These are phyloP conservation scores for Pyrocephalus nanus DNA, from an alignment of 2,797 vertebrate genomes.

Conservation along the genomic window DNA sequence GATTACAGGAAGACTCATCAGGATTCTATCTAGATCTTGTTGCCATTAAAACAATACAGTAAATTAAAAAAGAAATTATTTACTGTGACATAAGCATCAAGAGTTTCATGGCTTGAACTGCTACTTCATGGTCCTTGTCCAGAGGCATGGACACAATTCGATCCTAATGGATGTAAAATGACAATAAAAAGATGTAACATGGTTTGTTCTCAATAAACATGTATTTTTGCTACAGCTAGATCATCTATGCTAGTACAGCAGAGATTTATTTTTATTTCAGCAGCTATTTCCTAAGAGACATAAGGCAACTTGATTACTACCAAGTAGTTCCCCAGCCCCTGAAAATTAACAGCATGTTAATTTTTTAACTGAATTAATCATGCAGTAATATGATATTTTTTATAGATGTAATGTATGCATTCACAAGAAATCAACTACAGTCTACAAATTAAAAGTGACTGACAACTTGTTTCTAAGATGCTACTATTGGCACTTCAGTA, in stretches of 20 bases:
- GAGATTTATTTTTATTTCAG: conserved; percentile 58
- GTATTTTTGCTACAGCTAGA: conserved; percentile 55
- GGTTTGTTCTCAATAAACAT: conserved; percentile 54
- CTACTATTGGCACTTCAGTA: conserved; percentile 19
- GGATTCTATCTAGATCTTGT: conserved; percentile 21
- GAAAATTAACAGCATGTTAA: conserved; percentile 62
- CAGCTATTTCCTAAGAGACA: conserved; percentile 62
- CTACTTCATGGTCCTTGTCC: conserved; percentile 93
- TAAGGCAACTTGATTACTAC: conserved; percentile 63
- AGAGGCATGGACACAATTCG: conserved; percentile 91
- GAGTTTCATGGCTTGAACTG: conserved; percentile 90
- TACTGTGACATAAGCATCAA: conserved; percentile 89
- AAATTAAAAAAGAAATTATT: conserved; percentile 74
- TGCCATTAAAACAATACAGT: conserved; percentile 57
- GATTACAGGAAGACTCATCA: conserved; percentile 30
- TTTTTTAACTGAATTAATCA: conserved; percentile 67
- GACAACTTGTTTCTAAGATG: conserved; percentile 52
- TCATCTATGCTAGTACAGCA: conserved; percentile 46
- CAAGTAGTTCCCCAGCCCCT: conserved; percentile 55
- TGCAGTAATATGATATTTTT: conserved; percentile 45
- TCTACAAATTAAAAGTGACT: conserved; percentile 63
- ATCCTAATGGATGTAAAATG: conserved; percentile 78
- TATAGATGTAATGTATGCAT: conserved; percentile 27
- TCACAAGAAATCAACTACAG: conserved; percentile 54
- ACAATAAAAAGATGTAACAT: conserved; percentile 61